Evolutionary conservation across 30 jellyfish, hydroid and myxozoan genomes (phyloP), one percentile per base, ranked within the genome.

Genomic region (Rhopilema esculentum): DNA sequence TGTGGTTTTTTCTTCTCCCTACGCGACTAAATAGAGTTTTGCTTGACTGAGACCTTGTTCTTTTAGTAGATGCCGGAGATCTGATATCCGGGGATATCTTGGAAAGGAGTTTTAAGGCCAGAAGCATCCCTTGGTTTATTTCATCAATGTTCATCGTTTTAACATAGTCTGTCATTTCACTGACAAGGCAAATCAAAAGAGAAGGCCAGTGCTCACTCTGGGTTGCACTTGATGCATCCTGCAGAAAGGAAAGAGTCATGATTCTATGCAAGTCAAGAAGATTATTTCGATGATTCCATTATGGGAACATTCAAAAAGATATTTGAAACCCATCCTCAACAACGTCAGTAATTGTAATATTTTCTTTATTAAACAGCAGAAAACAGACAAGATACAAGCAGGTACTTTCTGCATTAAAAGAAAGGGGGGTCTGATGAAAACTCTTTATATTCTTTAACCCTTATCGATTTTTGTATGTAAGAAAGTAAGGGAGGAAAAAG

Each of bases 131-230:
- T 31, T 89, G 92, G 49, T 73, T 27, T 66, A 94, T 69, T 27
- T 93, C 93, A 16, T 29, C 40, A 1, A 80, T 40, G 28, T 69
- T 72, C 89, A 94, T 49, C 8, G 53, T 32, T 8, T 66, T 32
- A 17, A 82, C 28, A 62, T 84, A 53, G 12, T 82, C 69, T 22
- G 96, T 85, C 83, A 85, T 74, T 26, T 87, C 96, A 9, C 49
- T 23, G 16, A 94, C 74, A 31, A 90, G 53, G 62, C 88, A 74
- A 28, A 79, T 89, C 27, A 94, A 82, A 27, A 94, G 68, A 19
- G 87, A 77, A 0, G 99, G 99, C 99, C 99, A 94, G 62, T 94
- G 97, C 24, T 89, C 99, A 7, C 93, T 75, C 75, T 94, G 99
- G 17, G 91, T 80, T 75, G 86, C 99, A 24, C 71, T 33, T 32